phyloP scores from a whole-genome alignment of 2,113 vertebrate species.

The Ramphastos sulfuratus region DNA sequence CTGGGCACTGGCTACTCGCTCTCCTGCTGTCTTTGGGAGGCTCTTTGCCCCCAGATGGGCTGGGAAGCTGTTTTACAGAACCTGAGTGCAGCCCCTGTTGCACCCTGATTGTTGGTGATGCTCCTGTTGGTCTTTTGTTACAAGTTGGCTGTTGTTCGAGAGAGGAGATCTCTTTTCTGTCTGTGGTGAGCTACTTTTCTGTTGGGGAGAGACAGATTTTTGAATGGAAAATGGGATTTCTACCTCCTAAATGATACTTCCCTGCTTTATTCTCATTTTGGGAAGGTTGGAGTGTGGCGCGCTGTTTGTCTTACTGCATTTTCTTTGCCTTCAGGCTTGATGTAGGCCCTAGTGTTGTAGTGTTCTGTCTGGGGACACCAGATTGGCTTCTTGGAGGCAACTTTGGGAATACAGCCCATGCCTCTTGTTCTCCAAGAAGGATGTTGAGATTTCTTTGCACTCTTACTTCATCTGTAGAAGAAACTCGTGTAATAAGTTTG shows the following conservation, averaged over 20 bases:
- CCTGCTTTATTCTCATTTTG: neutral
- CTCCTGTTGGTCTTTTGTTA: neutral
- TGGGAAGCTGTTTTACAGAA: neutral
- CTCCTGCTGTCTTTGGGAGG: neutral
- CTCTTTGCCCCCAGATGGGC: neutral
- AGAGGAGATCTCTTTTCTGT: neutral
- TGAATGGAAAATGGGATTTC: neutral
- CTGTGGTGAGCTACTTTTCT: neutral
- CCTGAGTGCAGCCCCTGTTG: neutral
- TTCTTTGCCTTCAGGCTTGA: neutral
- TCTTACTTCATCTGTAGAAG: neutral
- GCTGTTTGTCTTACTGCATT: neutral
- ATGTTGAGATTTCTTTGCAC: fast-evolving
- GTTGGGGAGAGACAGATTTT: neutral
- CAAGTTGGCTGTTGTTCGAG: neutral
- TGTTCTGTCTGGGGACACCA: neutral
- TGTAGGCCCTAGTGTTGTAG: neutral
- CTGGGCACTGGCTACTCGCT: neutral
- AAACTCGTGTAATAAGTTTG: neutral
- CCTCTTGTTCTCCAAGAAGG: neutral
- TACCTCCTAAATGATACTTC: neutral
- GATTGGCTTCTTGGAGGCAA: neutral
- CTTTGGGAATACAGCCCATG: neutral
- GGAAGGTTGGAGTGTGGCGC: neutral
- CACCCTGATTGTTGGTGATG: neutral